These are phyloP conservation scores for Phylloscopus whistleri DNA, from an alignment of 2,113 vertebrate genomes.

Conservation along the genomic window DNA sequence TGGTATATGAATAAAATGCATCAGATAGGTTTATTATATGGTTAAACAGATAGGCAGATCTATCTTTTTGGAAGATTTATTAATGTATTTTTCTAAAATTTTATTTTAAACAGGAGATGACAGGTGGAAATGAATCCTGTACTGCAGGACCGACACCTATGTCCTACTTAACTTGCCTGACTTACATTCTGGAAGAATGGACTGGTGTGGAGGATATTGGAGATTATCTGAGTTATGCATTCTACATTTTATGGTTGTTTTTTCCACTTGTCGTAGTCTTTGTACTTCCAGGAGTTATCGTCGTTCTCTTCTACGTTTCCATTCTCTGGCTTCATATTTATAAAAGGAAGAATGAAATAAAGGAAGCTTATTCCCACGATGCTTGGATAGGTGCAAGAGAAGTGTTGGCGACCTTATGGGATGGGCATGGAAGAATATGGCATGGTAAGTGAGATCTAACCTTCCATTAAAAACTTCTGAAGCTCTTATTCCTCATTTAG, in stretches of 20 bases:
- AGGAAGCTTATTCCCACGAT: slow-evolving; percentile 90
- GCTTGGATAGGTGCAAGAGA: slow-evolving; percentile 88
- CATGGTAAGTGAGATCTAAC: slow-evolving; percentile 79
- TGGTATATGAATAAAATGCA: neutral
- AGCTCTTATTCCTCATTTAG: neutral
- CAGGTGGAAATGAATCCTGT: slow-evolving; percentile 82
- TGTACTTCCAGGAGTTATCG: slow-evolving; percentile 85
- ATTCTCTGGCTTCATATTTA: slow-evolving; percentile 93
- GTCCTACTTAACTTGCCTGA: slow-evolving; percentile 78
- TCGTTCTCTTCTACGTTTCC: slow-evolving; percentile 82
- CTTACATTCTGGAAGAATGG: slow-evolving; percentile 82
- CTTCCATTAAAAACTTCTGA: neutral
- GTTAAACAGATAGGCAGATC: neutral
- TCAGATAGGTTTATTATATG: neutral
- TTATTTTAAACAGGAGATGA: slow-evolving; percentile 71
- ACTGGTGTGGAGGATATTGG: slow-evolving; percentile 82
- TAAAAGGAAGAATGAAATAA: slow-evolving; percentile 92
- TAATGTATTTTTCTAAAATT: neutral
- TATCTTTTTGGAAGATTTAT: neutral
- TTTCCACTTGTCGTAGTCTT: slow-evolving; percentile 85
- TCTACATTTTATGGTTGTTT: slow-evolving; percentile 92
- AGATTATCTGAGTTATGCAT: slow-evolving; percentile 87
- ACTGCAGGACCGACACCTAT: slow-evolving; percentile 67
- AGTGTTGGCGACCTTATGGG: slow-evolving; percentile 89
- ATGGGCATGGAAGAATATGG: slow-evolving; percentile 94